A percentile compares a stretch with the other conserved stretches of the same genome.
These are phyloP conservation scores for Xylocopa sonorina DNA, from an alignment of 1,140 invertebrate genomes.

Conservation along the genomic window DNA sequence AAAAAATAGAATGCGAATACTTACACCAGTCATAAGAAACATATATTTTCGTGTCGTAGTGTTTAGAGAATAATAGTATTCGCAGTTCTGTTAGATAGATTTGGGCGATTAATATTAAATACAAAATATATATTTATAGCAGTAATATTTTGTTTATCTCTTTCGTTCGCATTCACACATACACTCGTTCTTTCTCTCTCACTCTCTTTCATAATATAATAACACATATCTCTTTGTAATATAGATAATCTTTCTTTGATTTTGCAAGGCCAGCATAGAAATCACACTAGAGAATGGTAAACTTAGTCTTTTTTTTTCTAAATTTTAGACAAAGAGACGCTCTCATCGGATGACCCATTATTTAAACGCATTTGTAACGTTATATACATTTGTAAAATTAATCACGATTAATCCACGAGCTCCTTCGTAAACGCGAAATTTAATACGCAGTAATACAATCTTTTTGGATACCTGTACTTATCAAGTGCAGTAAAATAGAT, in stretches of 20 bases:
- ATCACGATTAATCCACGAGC: constrained; percentile 23
- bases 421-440: constrained; percentile 47
- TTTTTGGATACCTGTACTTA: constrained; percentile 23
- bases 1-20: constrained; percentile 70
- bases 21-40: constrained; percentile 73
- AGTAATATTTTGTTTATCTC: constrained; percentile 61
- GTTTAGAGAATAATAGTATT: constrained; percentile 72
- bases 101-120: constrained; percentile 76
- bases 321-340: constrained; percentile 67
- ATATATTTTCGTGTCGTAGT: constrained; percentile 69
- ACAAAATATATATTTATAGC: constrained; percentile 79
- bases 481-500: constrained; percentile 8
- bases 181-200: constrained; percentile 28
- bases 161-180: background rate
- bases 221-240: constrained; percentile 72
- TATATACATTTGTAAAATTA: constrained; percentile 52
- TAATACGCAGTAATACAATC: constrained; percentile 37
- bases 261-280: constrained; percentile 80
- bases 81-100: constrained; percentile 72
- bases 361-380: constrained; percentile 39
- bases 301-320: constrained; percentile 66
- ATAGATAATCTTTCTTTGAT: constrained; percentile 77
- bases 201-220: constrained; percentile 72
- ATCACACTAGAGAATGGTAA: constrained; percentile 79
- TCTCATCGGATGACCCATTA: constrained; percentile 51